Evolutionary conservation across 2,888 invertebrate species (phyloP).

Genomic region (Nebria brevicollis): DNA sequence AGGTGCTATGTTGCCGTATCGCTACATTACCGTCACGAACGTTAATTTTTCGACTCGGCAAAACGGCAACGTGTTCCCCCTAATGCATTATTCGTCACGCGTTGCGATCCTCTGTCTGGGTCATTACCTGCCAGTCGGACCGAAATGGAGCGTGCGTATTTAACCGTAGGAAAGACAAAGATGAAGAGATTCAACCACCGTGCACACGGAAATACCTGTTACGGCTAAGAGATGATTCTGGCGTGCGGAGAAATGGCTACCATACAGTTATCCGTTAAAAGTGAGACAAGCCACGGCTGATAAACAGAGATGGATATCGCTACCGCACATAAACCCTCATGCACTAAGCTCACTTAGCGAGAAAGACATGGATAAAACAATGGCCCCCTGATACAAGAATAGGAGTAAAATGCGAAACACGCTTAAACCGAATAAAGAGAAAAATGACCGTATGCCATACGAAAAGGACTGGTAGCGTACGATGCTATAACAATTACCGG

Average conservation of each 20-base stretch:
- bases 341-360: slow-evolving; percentile 18
- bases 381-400: slow-evolving; percentile 24
- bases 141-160: slow-evolving; percentile 26
- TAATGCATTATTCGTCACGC: slow-evolving; percentile 47
- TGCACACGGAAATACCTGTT: slow-evolving; percentile 44
- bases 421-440: slow-evolving; percentile 35
- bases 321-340: background rate
- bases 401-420: slow-evolving; percentile 22
- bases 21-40: slow-evolving; percentile 45
- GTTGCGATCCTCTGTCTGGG: slow-evolving; percentile 45
- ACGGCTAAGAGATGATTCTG: slow-evolving; percentile 40
- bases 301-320: slow-evolving; percentile 42
- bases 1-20: slow-evolving; percentile 35
- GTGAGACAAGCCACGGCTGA: slow-evolving; percentile 27
- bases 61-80: slow-evolving; percentile 35
- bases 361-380: slow-evolving; percentile 38
- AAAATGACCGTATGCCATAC: slow-evolving; percentile 30
- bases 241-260: slow-evolving; percentile 40
- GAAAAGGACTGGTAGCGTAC: background rate
- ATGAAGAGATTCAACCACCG: slow-evolving; percentile 25
- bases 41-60: slow-evolving; percentile 46
- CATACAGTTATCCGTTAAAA: slow-evolving; percentile 35
- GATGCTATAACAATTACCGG: slow-evolving; percentile 36
- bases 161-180: slow-evolving; percentile 18
- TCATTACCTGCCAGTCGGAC: slow-evolving; percentile 42